Base-by-base conservation (phyloP, 1,140 invertebrate species). In the Patella vulgata region DNA sequence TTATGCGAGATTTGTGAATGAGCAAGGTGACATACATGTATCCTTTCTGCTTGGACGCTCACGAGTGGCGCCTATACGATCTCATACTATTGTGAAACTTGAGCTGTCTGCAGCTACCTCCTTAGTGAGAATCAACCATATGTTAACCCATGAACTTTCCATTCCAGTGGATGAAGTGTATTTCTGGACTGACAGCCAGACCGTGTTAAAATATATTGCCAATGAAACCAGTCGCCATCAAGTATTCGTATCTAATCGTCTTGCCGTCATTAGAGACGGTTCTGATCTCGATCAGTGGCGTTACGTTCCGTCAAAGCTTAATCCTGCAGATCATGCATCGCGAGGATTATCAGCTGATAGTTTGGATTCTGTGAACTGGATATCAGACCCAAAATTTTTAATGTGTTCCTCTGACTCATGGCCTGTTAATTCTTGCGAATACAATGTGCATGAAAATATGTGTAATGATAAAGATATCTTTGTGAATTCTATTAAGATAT, bases 131-230 rank as follows among this genome's bases (percentile, higher is more conserved):
- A 25, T 66, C 9, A 23, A 27, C 28, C 6, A 30, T 8, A 33
- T 66, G 14, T 9, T 66, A 31, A 30, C 3, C 4, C 27, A 9
- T 28, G 47, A 60, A 46, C 30, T 61, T 19, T 30, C 25, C n/a
- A 33, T 46, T 3, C 21, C 27, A 42, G 19, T 57, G 28, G 30
- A 12, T 17, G 42, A 62, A 42, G 21, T 21, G 5, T 11, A 17
- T 11, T 61, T 61, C 27, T 61, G 46, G 56, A 64, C 62, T 6
- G 62, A 64, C 40, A 33, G 23, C 27, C n/a, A 27, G 31, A 40
- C 39, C 25, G 62, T 64, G 6, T 31, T 64, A 14, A 19, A 36
- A 17, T 64, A 63, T 57, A 39, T 57, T 17, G 44, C 57, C 19
- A 63, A 63, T 27, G 25, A 50, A 25, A 25, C 25, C 17, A 52